phyloP scores from a whole-genome alignment of 2,888 invertebrate species.

The Lasioglossum calceatum region DNA sequence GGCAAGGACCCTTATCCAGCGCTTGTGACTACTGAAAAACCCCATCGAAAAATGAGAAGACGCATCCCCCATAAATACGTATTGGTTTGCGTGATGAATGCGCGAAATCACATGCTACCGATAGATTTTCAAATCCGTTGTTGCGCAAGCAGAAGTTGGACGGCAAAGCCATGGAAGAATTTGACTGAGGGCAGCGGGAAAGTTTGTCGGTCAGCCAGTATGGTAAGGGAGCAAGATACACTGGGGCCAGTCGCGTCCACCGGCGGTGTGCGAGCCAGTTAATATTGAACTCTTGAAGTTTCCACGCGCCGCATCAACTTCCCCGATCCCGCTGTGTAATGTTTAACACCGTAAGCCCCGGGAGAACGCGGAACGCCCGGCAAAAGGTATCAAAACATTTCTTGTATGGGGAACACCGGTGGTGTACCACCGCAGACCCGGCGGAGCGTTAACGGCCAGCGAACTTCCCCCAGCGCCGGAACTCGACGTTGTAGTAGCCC shows the following conservation, averaged over 20 bases:
- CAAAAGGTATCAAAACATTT: conserved; percentile 21
- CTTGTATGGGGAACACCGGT: neutral
- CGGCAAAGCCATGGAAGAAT: conserved; percentile 11
- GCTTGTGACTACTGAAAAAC: too few relatives aligned
- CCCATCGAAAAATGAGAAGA: too few relatives aligned
- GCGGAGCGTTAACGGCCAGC: neutral
- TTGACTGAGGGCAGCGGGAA: conserved; percentile 16
- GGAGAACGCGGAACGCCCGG: neutral
- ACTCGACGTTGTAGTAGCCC: neutral
- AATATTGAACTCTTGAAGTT: conserved; percentile 22
- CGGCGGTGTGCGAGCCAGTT: conserved; percentile 33
- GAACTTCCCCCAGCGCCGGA: neutral
- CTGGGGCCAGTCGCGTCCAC: conserved; percentile 7
- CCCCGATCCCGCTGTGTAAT: neutral
- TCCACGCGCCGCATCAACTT: conserved; percentile 9
- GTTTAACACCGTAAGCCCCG: conserved; percentile 8
- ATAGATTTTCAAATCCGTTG: neutral
- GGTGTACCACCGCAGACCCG: neutral
- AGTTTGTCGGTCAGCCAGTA: neutral
- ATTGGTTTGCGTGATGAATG: too few relatives aligned
- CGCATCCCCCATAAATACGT: too few relatives aligned
- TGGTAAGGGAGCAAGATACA: conserved; percentile 21
- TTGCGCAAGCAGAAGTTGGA: neutral
- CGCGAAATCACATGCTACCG: too few relatives aligned
- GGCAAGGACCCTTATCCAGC: too few relatives aligned